Conservation (phyloP, 2,113 vertebrate species). For the Cettia cetti region DNA sequence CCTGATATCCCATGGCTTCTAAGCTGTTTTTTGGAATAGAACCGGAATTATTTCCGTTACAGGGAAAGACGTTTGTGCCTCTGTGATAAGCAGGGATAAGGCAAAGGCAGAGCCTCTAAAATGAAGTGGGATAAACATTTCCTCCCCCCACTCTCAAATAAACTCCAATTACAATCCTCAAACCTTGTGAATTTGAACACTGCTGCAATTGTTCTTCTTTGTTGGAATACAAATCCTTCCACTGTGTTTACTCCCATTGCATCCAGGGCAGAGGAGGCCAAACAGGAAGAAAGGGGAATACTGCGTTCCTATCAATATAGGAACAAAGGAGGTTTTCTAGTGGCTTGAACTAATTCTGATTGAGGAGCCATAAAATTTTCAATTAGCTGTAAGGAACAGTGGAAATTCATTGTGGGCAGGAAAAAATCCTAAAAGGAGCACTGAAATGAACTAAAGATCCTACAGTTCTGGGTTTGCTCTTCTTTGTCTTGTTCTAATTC, state of each 20-base stretch:
- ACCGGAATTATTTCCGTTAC: background rate
- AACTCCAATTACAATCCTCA: background rate
- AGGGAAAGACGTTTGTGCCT: background rate
- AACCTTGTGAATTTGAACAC: slow-evolving; percentile 13
- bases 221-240: background rate
- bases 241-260: slow-evolving; percentile 12
- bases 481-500: background rate
- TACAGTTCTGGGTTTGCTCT: background rate
- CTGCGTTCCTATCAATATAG: background rate
- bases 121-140: background rate
- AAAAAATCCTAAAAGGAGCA: background rate
- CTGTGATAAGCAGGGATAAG: background rate
- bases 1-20: background rate
- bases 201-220: slow-evolving; percentile 16
- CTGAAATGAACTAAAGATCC: background rate
- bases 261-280: slow-evolving; percentile 4
- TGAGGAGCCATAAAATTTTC: background rate
- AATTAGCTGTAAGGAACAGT: background rate
- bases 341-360: background rate
- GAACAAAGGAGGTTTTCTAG: slow-evolving; percentile 42
- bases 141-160: background rate
- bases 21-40: background rate
- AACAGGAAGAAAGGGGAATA: slow-evolving; percentile 51
- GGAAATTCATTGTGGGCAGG: background rate
- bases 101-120: background rate